Evolutionary conservation across 2,888 invertebrate genomes (phyloP), one percentile per base, ranked within the genome.

Genomic region (Agonopterix alstromeriana): DNA sequence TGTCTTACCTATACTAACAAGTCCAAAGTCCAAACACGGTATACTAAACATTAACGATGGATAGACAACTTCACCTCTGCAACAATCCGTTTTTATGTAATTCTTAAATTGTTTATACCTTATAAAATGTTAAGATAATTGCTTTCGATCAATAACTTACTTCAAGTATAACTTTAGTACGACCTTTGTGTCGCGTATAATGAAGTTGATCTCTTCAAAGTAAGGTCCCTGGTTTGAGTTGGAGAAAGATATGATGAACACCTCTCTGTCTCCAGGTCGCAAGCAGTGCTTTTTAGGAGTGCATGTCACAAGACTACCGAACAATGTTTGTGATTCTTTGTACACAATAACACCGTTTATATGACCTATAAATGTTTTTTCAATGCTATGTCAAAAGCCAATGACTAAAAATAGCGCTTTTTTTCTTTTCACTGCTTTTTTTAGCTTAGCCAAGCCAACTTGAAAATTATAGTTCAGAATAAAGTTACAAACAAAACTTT

Each of bases 141-240:
- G n/a, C n/a, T 38, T 9, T 38, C 3, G 9, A n/a, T 38, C 38
- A 38, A n/a, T 10, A 38, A 65, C 83, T 77, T 80, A 93, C 92
- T 90, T 91, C 48, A 92, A 75, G 59, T 90, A 86, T 11, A 92
- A 66, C 54, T 88, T 88, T 42, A 92, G 61, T 4, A 86, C 64
- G 49, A 92, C 90, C 48, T 76, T 69, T 1, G 92, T 91, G 58
- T 92, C 92, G n/a, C 86, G 82, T 49, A 93, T 87, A 1, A 65
- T 49, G 65, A 93, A 93, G 53, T 90, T 80, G 2, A 93, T 67
- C 67, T 90, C 90, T 73, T 93, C 93, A 46, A 92, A 81, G 63
- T 91, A 93, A 8, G 90, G 84, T 42, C 93, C 93, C 58, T 90
- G 90, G 27, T 88, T 87, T 8, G 86, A 84, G 47, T 92, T 91